Conservation (phyloP, 2,113 vertebrate genomes). For the Phalacrocorax carbo region DNA sequence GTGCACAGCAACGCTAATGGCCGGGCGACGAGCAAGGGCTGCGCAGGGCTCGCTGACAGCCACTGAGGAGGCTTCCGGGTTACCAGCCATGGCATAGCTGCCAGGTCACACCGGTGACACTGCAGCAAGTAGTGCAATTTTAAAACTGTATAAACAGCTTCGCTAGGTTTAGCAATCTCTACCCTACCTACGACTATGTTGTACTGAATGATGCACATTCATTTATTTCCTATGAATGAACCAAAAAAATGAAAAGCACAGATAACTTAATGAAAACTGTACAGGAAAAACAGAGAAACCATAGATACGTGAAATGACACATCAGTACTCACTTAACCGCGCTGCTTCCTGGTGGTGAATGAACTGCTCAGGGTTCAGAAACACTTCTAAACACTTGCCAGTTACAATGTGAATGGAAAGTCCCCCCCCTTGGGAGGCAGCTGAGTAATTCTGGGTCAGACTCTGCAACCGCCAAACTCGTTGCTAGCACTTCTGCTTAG, state of each 20-base stretch:
- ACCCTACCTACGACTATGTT: background rate
- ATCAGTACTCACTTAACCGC: background rate
- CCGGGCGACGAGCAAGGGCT: background rate
- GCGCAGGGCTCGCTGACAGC: fast-evolving
- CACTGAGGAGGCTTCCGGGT: fast-evolving
- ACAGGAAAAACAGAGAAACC: background rate
- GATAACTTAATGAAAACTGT: background rate
- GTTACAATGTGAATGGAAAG: background rate
- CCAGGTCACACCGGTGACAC: background rate
- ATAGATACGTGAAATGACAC: background rate
- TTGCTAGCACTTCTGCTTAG: background rate
- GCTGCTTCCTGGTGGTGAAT: background rate
- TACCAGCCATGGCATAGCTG: background rate
- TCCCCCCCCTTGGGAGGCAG: background rate
- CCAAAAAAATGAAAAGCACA: background rate
- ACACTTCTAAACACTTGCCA: background rate
- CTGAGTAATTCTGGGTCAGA: background rate
- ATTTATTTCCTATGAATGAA: background rate
- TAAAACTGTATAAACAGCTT: background rate
- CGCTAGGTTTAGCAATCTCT: background rate
- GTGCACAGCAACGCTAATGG: background rate
- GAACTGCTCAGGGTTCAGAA: background rate
- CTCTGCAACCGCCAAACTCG: background rate
- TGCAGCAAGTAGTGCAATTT: background rate
- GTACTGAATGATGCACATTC: background rate